phyloP scores from a whole-genome alignment of 2,113 vertebrate species.

The Sorex araneus region DNA sequence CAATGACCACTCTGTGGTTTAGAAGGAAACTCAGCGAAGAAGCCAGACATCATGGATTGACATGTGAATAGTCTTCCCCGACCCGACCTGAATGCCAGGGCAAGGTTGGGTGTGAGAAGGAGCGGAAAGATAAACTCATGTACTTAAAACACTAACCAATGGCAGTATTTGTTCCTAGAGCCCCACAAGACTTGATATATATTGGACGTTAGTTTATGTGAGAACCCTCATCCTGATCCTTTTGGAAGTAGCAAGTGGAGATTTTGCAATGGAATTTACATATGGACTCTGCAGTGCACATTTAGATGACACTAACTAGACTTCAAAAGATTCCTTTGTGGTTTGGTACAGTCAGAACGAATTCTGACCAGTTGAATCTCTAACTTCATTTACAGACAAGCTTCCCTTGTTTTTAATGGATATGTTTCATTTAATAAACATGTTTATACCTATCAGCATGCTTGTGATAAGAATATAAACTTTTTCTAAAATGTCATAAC shows the following conservation, averaged over 20 bases:
- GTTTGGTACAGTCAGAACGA: conserved; percentile 87
- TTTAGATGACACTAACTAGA: conserved; percentile 78
- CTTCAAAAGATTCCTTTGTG: conserved; percentile 76
- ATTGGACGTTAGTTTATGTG: conserved; percentile 43
- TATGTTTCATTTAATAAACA: conserved; percentile 89
- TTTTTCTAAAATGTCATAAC: conserved; percentile 87
- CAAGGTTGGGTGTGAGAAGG: neutral
- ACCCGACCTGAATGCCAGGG: conserved; percentile 26
- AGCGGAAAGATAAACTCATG: conserved; percentile 38
- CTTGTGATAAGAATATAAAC: conserved; percentile 87
- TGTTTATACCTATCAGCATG: conserved; percentile 90
- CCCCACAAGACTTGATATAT: neutral
- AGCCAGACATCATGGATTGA: neutral
- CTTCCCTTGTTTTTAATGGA: conserved; percentile 84
- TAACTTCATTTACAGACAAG: conserved; percentile 89
- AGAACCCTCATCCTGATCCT: conserved; percentile 68
- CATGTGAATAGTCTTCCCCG: neutral
- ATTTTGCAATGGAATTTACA: conserved; percentile 46
- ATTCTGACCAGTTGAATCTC: conserved; percentile 87
- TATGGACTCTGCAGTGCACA: conserved; percentile 68
- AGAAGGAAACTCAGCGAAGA: conserved; percentile 63
- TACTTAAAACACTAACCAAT: conserved; percentile 90
- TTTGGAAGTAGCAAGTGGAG: conserved; percentile 73
- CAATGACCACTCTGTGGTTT: conserved; percentile 98
- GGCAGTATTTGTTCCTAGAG: conserved; percentile 82